Conservation (phyloP, 2,888 invertebrate genomes). For the Ctena decussata region DNA sequence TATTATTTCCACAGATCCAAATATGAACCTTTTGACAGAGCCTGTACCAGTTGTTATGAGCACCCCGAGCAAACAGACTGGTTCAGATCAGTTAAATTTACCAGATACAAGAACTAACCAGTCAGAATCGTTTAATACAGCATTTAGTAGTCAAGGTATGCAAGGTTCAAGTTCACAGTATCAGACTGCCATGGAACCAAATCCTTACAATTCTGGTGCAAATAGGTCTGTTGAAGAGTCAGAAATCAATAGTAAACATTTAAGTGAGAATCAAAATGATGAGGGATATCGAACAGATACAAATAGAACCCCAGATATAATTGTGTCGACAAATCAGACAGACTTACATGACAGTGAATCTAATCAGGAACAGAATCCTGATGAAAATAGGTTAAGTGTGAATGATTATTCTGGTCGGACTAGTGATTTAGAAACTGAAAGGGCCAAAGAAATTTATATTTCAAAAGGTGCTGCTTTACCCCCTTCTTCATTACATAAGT, state of each 20-base stretch:
- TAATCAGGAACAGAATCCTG: not conserved
- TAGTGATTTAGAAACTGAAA: constrained; percentile 65
- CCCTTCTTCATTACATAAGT: constrained; percentile 67
- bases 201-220: not conserved
- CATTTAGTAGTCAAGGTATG: constrained; percentile 36
- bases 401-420: constrained; percentile 29
- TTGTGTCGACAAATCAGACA: not conserved
- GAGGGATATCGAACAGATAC: constrained; percentile 59
- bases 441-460: constrained; percentile 78
- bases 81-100: not conserved
- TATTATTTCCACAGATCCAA: constrained; percentile 48
- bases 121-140: constrained; percentile 47
- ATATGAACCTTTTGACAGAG: constrained; percentile 45
- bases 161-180: constrained; percentile 40
- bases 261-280: constrained; percentile 50
- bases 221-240: not conserved
- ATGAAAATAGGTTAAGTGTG: constrained; percentile 30
- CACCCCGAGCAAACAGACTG: constrained; percentile 55
- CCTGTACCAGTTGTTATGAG: constrained; percentile 66
- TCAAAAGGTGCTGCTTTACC: constrained; percentile 75
- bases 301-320: constrained; percentile 30
- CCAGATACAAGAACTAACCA: constrained; percentile 35
- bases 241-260: not conserved
- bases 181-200: constrained; percentile 38
- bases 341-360: not conserved